Base-by-base conservation (phyloP, 1,140 invertebrate genomes). In the Cyclina sinensis region DNA sequence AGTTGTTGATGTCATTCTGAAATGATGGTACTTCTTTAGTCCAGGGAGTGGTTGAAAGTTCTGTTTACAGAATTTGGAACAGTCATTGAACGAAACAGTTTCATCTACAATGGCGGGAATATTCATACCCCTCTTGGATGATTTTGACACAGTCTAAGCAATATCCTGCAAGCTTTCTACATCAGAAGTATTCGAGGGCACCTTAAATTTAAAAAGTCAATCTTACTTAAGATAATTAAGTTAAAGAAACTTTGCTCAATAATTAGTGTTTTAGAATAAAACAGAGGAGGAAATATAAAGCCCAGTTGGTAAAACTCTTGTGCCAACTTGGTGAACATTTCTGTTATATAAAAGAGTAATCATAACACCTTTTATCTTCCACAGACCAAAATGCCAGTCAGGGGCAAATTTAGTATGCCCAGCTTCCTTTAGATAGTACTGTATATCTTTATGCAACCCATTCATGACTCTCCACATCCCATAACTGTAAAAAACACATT, bases 361-460 rank as follows among this genome's bases (percentile, higher is more conserved):
- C 27, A 30, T 68, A 37, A 18, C 12, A 68, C n/a, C 7, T 12
- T 18, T 7, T 68, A 48, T 35, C 5, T 74, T 89, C 46, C 57
- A 76, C 9, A 76, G 30, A 2, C 73, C 35, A 48, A 76, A 39
- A 24, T 76, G 73, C 73, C 73, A 76, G 73, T 76, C 43, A 43
- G 43, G 43, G 5, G 43, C 43, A 43, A 43, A 43, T 14, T 43
- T 43, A 43, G 43, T 43, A 37, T 76, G 73, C 2, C 73, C 73
- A 27, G 73, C 39, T 48, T 76, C 73, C 73, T 43, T 76, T 27
- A 70, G 5, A 39, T 16, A 9, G 21, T 16, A 70, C 24, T 70
- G 12, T 2, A 70, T 70, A 3, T 11, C 9, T 2, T 70, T 21
- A 39, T 70, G 65, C 65, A 70, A 24, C 5, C 65, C 65, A 14